Evolutionary conservation across 2,888 invertebrate species (phyloP), one percentile per base, ranked within the genome.

Genomic region (Melanophora roralis): DNA sequence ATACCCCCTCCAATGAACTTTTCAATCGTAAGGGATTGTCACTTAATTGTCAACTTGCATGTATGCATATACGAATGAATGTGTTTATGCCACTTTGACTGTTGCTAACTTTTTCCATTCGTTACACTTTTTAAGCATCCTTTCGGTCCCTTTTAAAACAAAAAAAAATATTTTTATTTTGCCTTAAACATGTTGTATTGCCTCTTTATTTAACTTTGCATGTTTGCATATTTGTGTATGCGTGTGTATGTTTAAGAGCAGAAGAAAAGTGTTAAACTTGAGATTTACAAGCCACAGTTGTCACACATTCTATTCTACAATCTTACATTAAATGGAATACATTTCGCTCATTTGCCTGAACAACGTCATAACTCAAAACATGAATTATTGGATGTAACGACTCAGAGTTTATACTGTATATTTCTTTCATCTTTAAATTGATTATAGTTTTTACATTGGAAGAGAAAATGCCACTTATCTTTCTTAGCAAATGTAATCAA

Each of bases 201-300:
- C 16, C 21, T 59, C 59, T 47, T 36, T 51, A 47, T 47, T 68
- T 60, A 57, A 55, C 38, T 62, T 47, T 62, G 32, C 9, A 43
- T 49, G 34, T 11, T 5, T 57, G 32, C 16, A 11, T 27, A 27
- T 27, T 27, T 45, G 49, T 23, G 38, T 27, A 11, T 36, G 21
- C 7, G 8, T 67, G 19, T 19, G 38, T 40, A 0, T 38, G 59
- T 49, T n/a, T 21, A n/a, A 57, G 55, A 40, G 43, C 47, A 36
- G 21, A 16, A 40, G 38, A 49, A 64, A 76, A 57, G 57, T 80
- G 80, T 68, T 80, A 68, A 76, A 76, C 72, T 80, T 72, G 72
- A 68, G 68, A 34, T 60, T 72, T 69, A 76, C 53, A 72, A 76
- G 73, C 69, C 78, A 60, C 62, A 76, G 73, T 76, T 76, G 64